These are phyloP conservation scores for Periophthalmus magnuspinnatus DNA, from an alignment of 2,797 vertebrate species.

Conservation along the genomic window DNA sequence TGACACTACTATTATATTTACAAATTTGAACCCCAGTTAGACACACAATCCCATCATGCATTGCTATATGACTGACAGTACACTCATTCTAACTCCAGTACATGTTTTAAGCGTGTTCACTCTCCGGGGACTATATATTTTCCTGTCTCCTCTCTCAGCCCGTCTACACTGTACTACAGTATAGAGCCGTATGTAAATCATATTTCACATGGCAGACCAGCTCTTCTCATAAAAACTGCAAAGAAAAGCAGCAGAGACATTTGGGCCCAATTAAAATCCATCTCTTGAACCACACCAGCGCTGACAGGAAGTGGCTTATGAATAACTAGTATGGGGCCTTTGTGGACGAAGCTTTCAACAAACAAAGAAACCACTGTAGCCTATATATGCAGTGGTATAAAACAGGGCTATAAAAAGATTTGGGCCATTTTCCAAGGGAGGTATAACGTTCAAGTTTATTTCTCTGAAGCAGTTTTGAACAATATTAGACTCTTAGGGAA, in stretches of 20 bases:
- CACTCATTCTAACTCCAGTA: constrained; percentile 33
- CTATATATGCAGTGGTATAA: not conserved
- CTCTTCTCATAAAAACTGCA: constrained; percentile 27
- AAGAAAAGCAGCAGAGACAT: constrained; percentile 12
- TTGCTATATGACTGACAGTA: not conserved
- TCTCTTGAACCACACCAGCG: constrained; percentile 4
- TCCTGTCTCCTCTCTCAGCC: constrained; percentile 55
- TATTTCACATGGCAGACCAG: constrained; percentile 45
- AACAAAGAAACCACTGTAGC: constrained; percentile 6
- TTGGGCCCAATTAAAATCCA: constrained; percentile 11
- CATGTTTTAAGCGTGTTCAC: constrained; percentile 58
- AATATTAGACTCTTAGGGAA: not conserved
- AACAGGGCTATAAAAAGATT: not conserved
- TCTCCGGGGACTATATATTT: constrained; percentile 65
- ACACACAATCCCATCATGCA: too few relatives aligned
- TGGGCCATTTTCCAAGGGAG: not conserved
- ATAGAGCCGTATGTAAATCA: constrained; percentile 21
- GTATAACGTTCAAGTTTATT: not conserved
- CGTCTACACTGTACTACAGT: constrained; percentile 9
- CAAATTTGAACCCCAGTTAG: too few relatives aligned
- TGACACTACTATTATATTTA: too few relatives aligned
- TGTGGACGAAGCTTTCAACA: not conserved
- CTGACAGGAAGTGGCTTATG: constrained; percentile 18
- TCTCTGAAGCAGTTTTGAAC: not conserved
- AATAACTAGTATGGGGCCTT: not conserved